Base-by-base conservation (phyloP, 2,888 invertebrate species). In the Drepanosiphum platanoidis region DNA sequence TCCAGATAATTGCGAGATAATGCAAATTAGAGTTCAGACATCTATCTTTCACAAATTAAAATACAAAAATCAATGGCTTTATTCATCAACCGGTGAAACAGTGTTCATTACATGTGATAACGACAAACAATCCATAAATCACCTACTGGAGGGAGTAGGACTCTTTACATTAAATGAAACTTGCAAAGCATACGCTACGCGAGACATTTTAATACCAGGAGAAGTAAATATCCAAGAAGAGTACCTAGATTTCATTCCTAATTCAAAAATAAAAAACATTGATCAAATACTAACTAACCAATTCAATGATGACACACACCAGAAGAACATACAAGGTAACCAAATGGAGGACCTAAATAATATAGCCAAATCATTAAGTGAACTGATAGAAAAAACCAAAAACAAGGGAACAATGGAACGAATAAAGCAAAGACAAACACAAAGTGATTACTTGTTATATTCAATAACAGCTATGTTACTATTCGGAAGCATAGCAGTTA, bases 41-140 rank as follows among this genome's bases (percentile, higher is more conserved):
- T 30, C 72, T 15, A 72, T 72, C 4, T 72, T 72, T 30, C 30
- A 42, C 15, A 72, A 72, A 72, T 27, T 72, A 3, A 72, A 72
- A 15, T 30, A 30, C 30, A 42, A 42, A 8, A 72, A 72, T 27
- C 13, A 39, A 30, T 72, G 72, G 42, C 15, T 72, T 15, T 72
- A 72, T 72, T 3, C 72, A 7, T 30, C 68, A 11, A 42, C 13
- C 13, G 42, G 42, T 1, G 42, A 46, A 71, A 27, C 39, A 27
- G 2, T 72, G 15, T 72, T 72, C 22, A 42, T 72, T 1, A 30
- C 42, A 30, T 72, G 42, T 46, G 72, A 72, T 18, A 72, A 42
- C 15, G 42, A 72, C 8, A 30, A 72, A 42, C 15, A 42, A 46
- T 72, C 72, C 0, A 46, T 4, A 46, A 72, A 27, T 18, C 72